Evolutionary conservation across 2,888 invertebrate genomes (phyloP), one percentile per base, ranked within the genome.

Genomic region (Campoplex nolae): DNA sequence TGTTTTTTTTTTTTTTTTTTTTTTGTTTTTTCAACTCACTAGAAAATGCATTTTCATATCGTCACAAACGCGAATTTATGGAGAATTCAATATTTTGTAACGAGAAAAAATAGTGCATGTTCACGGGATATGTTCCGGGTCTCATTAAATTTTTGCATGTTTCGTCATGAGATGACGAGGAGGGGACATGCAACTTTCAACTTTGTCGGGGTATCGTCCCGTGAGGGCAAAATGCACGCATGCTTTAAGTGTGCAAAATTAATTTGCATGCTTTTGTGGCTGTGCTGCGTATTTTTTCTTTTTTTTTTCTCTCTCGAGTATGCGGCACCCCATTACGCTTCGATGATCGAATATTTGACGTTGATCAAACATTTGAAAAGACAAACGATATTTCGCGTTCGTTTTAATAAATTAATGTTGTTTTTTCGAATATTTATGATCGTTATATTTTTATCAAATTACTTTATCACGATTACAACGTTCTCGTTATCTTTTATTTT

Each of bases 191-290:
- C 68, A 74, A 32, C 35, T 75, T 84, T 70, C n/a, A 65, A 28
- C 42, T n/a, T 45, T 42, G 16, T 48, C 35, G n/a, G 16, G n/a
- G 54, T n/a, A 42, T 56, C 28, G 45, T 67, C 71, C 48, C 71
- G 32, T 48, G 73, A 56, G 67, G 65, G 32, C 54, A 65, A 56
- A 54, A 51, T 70, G 45, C 80, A 54, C 56, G 18, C 28, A 58
- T 73, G 9, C 45, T 16, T 28, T 42, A 65, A 74, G 67, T 54
- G 74, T 48, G 65, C 28, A n/a, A 75, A 79, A 84, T 38, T 70
- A 38, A 80, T 84, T 80, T 71, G 71, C 80, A 76, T 76, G 54
- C 70, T 67, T 84, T 76, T 80, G 80, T 54, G 9, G 67, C n/a
- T 3, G 56, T 32, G 42, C 7, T 16, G 23, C 8, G 38, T 35